Evolutionary conservation across 2,888 invertebrate species (phyloP).

Genomic region (Carpatolechia fugitivella): DNA sequence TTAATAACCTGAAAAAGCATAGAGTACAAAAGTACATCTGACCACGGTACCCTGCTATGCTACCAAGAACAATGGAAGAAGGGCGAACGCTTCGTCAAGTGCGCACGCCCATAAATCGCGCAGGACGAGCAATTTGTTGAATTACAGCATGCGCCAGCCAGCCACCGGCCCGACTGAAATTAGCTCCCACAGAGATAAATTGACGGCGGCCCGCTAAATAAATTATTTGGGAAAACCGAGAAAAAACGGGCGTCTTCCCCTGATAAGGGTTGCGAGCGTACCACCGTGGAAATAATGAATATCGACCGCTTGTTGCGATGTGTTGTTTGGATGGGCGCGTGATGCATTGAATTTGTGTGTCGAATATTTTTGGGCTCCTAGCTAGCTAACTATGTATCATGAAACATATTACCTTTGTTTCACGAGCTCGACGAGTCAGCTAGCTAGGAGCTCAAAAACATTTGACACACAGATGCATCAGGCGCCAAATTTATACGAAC

Average conservation of each 20-base stretch:
- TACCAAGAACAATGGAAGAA: conserved; percentile 63
- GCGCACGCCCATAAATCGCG: conserved; percentile 70
- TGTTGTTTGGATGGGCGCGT: background rate
- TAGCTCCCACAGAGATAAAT: conserved; percentile 79
- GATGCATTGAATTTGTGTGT: too few relatives aligned
- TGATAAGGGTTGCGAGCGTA: conserved; percentile 75
- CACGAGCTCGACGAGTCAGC: too few relatives aligned
- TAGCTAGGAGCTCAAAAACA: too few relatives aligned
- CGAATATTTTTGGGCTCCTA: too few relatives aligned
- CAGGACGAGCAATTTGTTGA: conserved; percentile 79
- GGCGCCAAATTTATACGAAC: too few relatives aligned
- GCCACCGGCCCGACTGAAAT: conserved; percentile 78
- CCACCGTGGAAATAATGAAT: conserved; percentile 68
- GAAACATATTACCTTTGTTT: too few relatives aligned
- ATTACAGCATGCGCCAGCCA: conserved; percentile 78
- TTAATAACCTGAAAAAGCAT: background rate
- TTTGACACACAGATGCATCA: too few relatives aligned
- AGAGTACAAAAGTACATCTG: background rate
- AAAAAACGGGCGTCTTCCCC: conserved; percentile 77
- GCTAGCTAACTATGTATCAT: too few relatives aligned
- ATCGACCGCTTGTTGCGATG: conserved; percentile 45
- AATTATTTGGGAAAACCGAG: conserved; percentile 80
- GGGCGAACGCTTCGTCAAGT: conserved; percentile 73
- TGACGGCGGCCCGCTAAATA: conserved; percentile 77
- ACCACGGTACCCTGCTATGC: conserved; percentile 7